A percentile compares a stretch with the other conserved stretches of the same genome.
Conservation (phyloP, 2,113 vertebrate species). For the Camelus bactrianus region DNA sequence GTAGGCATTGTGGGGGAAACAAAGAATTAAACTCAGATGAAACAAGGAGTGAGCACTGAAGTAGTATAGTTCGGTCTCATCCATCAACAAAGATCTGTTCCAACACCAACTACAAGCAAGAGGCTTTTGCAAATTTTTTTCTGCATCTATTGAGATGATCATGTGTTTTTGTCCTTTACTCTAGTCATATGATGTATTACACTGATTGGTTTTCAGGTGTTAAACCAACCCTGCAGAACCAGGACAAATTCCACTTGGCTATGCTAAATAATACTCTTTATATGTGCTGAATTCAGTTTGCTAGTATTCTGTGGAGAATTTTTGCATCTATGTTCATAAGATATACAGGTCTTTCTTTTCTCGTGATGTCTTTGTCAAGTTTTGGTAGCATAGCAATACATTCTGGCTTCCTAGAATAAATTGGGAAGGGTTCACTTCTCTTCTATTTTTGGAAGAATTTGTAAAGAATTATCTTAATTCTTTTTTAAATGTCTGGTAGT, state of each 20-base stretch:
- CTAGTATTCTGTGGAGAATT: background rate
- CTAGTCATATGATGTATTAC: background rate
- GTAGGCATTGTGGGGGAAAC: background rate
- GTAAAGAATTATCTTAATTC: background rate
- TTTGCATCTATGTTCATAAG: background rate
- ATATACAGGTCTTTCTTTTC: background rate
- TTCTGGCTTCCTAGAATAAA: background rate
- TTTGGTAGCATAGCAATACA: background rate
- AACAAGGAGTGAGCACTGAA: background rate
- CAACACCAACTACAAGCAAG: background rate
- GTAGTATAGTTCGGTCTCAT: background rate
- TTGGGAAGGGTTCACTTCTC: background rate
- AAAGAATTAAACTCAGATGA: background rate
- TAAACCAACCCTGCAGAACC: background rate
- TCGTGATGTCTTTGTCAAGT: background rate
- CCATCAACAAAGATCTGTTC: constrained; percentile 13
- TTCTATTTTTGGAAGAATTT: constrained; percentile 35
- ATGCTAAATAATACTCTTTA: background rate
- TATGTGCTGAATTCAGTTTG: background rate
- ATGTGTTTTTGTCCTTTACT: background rate
- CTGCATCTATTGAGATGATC: background rate
- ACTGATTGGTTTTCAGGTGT: background rate
- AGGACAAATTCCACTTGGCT: background rate
- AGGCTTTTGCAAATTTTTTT: background rate
- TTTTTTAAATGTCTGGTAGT: background rate